These are phyloP conservation scores for Gymnothorax javanicus DNA, from an alignment of 2,797 vertebrate species.

Conservation along the genomic window DNA sequence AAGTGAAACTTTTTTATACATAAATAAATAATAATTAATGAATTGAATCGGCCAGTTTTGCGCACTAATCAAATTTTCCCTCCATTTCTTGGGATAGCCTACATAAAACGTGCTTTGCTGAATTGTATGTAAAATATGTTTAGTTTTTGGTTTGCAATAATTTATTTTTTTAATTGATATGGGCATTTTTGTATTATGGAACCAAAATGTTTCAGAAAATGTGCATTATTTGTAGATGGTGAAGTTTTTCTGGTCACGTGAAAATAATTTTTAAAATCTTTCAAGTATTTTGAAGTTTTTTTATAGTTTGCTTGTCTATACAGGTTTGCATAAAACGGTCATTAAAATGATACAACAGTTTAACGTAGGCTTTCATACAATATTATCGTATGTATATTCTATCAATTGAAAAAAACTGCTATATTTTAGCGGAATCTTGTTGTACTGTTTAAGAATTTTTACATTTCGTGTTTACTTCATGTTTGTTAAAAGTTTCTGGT, in stretches of 20 bases:
- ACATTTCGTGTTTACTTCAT: conserved; percentile 63
- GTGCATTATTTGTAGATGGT: conserved; percentile 77
- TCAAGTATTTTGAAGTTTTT: conserved; percentile 58
- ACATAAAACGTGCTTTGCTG: conserved; percentile 61
- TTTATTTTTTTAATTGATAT: conserved; percentile 74
- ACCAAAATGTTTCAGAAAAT: conserved; percentile 80
- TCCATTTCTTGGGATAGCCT: conserved; percentile 42
- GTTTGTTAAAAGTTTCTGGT: conserved; percentile 62
- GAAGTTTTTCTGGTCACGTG: conserved; percentile 72
- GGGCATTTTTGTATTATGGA: conserved; percentile 73
- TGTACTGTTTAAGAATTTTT: conserved; percentile 70
- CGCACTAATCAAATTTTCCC: conserved; percentile 10
- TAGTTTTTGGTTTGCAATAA: conserved; percentile 67
- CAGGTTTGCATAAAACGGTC: conserved; percentile 72
- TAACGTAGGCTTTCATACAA: conserved; percentile 60
- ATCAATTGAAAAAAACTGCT: conserved; percentile 49
- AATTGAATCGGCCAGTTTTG: conserved; percentile 1
- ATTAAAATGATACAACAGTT: conserved; percentile 68
- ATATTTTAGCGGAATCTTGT: conserved; percentile 59
- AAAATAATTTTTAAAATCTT: conserved; percentile 65
- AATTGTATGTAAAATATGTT: conserved; percentile 71
- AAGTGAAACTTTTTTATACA: conserved; percentile 40
- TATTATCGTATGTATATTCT: conserved; percentile 68
- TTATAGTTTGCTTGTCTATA: conserved; percentile 65
- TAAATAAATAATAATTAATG: conserved; percentile 3